phyloP scores from a whole-genome alignment of 1,140 invertebrate genomes.

The Aricia agestis region DNA sequence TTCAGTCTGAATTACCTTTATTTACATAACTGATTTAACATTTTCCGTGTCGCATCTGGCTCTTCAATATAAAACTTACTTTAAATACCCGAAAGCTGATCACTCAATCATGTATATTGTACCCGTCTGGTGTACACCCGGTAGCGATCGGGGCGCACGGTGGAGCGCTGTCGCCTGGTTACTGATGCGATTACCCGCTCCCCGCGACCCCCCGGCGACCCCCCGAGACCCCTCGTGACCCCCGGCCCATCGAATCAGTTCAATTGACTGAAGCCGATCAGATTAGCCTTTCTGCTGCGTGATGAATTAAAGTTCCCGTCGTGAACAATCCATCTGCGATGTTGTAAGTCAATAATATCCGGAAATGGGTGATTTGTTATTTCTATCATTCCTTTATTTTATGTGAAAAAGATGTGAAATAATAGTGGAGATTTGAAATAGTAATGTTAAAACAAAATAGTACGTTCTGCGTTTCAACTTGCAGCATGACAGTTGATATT shows the following conservation, averaged over 20 bases:
- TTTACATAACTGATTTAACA: not conserved
- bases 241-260: not conserved
- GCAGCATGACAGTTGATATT: no score
- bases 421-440: no score
- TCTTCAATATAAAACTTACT: not conserved
- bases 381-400: not conserved
- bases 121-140: not conserved
- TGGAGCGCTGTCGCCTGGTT: not conserved
- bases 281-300: not conserved
- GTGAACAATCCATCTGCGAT: not conserved
- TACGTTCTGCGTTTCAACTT: no score
- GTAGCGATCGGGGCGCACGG: not conserved
- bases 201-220: no score
- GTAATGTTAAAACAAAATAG: no score
- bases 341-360: not conserved
- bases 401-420: no score
- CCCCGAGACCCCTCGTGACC: not conserved
- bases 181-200: not conserved
- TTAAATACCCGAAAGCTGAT: not conserved
- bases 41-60: not conserved
- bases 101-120: not conserved
- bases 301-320: not conserved
- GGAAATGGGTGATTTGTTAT: not conserved
- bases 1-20: not conserved
- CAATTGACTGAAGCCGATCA: conserved; percentile 2